Percentiles rank a stretch among this genome's conserved stretches.
phyloP scores from a whole-genome alignment of 2,113 vertebrate genomes.

The Madoqua kirkii region DNA sequence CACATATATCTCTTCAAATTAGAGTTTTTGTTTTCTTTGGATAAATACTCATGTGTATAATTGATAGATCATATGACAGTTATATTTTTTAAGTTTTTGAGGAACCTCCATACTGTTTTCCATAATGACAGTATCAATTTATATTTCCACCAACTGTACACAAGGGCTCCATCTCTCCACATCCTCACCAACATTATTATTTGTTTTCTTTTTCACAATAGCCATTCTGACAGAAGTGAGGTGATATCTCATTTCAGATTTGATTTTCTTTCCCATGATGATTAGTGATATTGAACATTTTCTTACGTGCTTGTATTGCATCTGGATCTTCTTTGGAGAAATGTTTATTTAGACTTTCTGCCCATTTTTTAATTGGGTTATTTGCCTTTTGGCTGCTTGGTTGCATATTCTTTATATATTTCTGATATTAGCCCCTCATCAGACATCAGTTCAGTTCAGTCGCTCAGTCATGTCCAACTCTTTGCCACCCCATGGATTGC shows the following conservation, averaged over 20 bases:
- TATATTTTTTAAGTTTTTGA: background rate
- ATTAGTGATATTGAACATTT: background rate
- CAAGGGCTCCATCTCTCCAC: background rate
- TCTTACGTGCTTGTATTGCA: background rate
- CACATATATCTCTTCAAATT: background rate
- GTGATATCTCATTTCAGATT: background rate
- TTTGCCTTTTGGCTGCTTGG: background rate
- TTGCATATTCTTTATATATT: background rate
- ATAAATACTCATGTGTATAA: background rate
- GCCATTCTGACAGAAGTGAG: background rate
- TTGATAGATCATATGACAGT: background rate
- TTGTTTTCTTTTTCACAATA: background rate
- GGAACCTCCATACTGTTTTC: background rate
- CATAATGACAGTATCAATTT: background rate
- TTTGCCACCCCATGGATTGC: background rate
- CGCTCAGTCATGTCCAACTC: fast-evolving
- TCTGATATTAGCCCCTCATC: background rate
- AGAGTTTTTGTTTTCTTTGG: background rate
- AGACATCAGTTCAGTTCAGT: background rate
- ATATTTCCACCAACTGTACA: background rate
- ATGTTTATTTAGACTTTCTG: background rate
- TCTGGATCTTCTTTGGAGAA: background rate
- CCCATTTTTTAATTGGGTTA: background rate
- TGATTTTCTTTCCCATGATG: background rate
- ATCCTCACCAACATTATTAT: background rate